These are phyloP conservation scores for Paracyclopina nana DNA, from an alignment of 1,140 invertebrate genomes.

Conservation along the genomic window DNA sequence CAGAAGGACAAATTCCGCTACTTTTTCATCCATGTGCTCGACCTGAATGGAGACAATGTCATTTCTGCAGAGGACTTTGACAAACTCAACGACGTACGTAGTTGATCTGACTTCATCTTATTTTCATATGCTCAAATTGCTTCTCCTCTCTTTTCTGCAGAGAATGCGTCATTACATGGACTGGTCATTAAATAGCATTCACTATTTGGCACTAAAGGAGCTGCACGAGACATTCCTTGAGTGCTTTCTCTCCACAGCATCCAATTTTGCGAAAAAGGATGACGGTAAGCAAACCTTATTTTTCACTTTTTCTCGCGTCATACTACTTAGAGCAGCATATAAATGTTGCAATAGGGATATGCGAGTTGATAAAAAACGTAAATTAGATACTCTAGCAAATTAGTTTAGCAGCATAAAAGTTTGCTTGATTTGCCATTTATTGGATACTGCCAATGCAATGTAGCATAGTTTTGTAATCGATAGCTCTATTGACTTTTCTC, in stretches of 20 bases:
- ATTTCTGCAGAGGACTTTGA: constrained; percentile 12
- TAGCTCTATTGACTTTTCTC: too few relatives aligned
- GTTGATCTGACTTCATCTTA: neutral
- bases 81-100: constrained; percentile 12
- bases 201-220: constrained; percentile 12
- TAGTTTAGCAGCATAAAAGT: too few relatives aligned
- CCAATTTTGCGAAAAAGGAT: constrained; percentile 5
- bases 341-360: too few relatives aligned
- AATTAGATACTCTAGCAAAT: too few relatives aligned
- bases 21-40: constrained; percentile 14
- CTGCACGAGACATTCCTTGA: constrained; percentile 7
- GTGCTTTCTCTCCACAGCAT: constrained; percentile 1
- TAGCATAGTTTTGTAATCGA: too few relatives aligned
- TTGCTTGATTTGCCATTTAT: too few relatives aligned
- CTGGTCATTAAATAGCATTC: constrained; percentile 12
- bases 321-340: too few relatives aligned
- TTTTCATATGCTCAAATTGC: neutral
- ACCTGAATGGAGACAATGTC: constrained; percentile 11
- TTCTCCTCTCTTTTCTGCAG: neutral
- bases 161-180: constrained; percentile 15
- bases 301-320: too few relatives aligned
- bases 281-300: constrained; percentile 8
- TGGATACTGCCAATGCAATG: too few relatives aligned
- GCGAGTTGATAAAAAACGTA: too few relatives aligned
- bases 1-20: constrained; percentile 14